A percentile compares a stretch with the other conserved stretches of the same genome.
Evolutionary conservation across 2,797 vertebrate species (phyloP).

Genomic region (Pseudochirops corinnae): DNA sequence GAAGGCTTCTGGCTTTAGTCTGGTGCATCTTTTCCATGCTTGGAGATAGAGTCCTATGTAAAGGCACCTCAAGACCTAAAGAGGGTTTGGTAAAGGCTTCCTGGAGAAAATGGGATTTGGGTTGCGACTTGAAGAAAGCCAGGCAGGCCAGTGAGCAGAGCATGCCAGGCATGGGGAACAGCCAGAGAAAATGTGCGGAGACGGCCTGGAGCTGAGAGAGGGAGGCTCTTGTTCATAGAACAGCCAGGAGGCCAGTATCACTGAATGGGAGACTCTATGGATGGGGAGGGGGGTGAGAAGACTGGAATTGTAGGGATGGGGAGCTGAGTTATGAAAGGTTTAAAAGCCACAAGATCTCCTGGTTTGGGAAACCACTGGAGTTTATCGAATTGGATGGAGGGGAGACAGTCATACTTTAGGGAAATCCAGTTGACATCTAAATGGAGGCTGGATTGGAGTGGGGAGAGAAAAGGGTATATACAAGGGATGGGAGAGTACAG

Average conservation of each 20-base stretch:
- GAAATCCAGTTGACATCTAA: neutral
- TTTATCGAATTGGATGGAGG: neutral
- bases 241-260: neutral
- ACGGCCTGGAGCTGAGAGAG: neutral
- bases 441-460: neutral
- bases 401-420: neutral
- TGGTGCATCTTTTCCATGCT: slow-evolving; percentile 18
- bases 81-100: neutral
- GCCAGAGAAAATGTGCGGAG: neutral
- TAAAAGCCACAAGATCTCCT: neutral
- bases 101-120: neutral
- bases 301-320: neutral
- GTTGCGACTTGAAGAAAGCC: neutral
- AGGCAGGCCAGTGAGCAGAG: neutral
- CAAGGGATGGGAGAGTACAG: neutral
- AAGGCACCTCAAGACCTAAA: neutral
- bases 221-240: neutral
- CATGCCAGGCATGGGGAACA: neutral
- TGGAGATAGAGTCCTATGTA: neutral
- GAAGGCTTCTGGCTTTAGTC: neutral
- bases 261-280: neutral
- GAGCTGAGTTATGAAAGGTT: neutral
- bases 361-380: neutral
- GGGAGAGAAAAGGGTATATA: too few species aligned
- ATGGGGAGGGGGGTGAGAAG: neutral